A percentile compares a stretch with the other conserved stretches of the same genome.
Conservation (phyloP, 2,797 vertebrate genomes). For the Champsocephalus gunnari region DNA sequence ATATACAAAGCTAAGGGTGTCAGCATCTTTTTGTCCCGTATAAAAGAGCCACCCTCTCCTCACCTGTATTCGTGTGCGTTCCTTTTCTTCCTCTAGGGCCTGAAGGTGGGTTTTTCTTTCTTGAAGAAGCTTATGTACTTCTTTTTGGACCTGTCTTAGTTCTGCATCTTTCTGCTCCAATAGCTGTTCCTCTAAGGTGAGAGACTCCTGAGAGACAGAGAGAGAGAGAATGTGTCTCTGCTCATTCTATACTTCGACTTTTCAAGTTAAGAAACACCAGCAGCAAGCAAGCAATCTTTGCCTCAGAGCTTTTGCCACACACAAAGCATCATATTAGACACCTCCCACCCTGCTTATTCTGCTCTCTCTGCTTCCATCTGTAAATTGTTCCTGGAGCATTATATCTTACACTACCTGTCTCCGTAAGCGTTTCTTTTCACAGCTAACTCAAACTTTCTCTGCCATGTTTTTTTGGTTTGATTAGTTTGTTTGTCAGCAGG, state of each 20-base stretch:
- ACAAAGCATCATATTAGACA: too few species aligned
- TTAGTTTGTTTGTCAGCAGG: too few species aligned
- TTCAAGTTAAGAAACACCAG: not conserved
- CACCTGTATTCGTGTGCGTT: slow-evolving; percentile 86
- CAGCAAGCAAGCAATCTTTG: too few species aligned
- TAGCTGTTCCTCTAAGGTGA: slow-evolving; percentile 80
- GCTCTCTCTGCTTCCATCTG: too few species aligned
- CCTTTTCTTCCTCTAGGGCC: slow-evolving; percentile 82
- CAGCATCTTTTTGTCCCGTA: not conserved
- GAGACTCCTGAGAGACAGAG: slow-evolving; percentile 78
- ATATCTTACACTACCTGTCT: too few species aligned
- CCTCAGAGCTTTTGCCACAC: too few species aligned
- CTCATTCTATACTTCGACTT: not conserved
- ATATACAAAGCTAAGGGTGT: not conserved
- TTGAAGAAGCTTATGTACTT: slow-evolving; percentile 80
- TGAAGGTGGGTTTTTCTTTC: slow-evolving; percentile 77
- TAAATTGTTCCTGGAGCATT: too few species aligned
- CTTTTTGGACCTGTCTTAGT: slow-evolving; percentile 79
- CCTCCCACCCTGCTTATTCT: too few species aligned
- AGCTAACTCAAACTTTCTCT: too few species aligned
- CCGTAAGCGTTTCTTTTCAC: too few species aligned
- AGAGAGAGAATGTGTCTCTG: not conserved
- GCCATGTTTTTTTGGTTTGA: too few species aligned
- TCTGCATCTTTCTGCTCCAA: slow-evolving; percentile 85
- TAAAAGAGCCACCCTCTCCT: slow-evolving; percentile 1